These are phyloP conservation scores for Polyodon spathula DNA, from an alignment of 2,113 vertebrate species.

Conservation along the genomic window DNA sequence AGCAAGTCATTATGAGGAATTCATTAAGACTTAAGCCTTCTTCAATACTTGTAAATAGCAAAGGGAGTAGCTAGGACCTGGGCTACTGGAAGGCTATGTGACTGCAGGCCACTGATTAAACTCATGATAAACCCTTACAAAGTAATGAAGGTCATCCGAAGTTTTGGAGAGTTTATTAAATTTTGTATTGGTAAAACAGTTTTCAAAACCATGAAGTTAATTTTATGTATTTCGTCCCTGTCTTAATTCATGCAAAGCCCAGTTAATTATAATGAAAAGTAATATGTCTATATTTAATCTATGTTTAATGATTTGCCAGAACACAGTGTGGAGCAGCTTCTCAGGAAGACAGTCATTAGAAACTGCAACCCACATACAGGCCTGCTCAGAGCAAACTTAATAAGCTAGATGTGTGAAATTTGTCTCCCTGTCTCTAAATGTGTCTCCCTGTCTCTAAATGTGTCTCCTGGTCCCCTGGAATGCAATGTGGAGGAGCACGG, in stretches of 20 bases:
- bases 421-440: too few species aligned
- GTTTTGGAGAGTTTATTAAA: slow-evolving; percentile 29
- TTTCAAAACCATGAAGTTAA: slow-evolving; percentile 61
- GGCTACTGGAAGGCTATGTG: slow-evolving; percentile 16
- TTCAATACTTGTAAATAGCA: slow-evolving; percentile 35
- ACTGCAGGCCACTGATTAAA: slow-evolving; percentile 30
- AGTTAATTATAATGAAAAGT: slow-evolving; percentile 51
- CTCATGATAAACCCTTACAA: slow-evolving; percentile 28
- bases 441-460: too few species aligned
- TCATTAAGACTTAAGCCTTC: slow-evolving; percentile 43
- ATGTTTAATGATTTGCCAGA: slow-evolving; percentile 46
- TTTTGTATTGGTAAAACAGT: slow-evolving; percentile 42
- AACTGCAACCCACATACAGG: slow-evolving; percentile 15
- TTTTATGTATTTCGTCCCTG: slow-evolving; percentile 37
- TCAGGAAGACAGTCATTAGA: slow-evolving; percentile 43
- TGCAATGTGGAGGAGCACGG: too few species aligned
- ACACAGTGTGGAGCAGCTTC: slow-evolving; percentile 33
- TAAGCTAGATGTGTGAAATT: too few species aligned
- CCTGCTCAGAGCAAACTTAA: too few species aligned
- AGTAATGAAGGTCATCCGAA: slow-evolving; percentile 50
- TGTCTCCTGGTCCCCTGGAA: too few species aligned
- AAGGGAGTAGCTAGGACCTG: slow-evolving; percentile 20
- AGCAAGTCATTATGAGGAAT: slow-evolving; percentile 39
- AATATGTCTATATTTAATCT: slow-evolving; percentile 55
- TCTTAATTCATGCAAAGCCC: slow-evolving; percentile 45